Percentiles rank a stretch among this genome's conserved stretches.
phyloP scores from a whole-genome alignment of 2,113 vertebrate species.

The Ictalurus punctatus region DNA sequence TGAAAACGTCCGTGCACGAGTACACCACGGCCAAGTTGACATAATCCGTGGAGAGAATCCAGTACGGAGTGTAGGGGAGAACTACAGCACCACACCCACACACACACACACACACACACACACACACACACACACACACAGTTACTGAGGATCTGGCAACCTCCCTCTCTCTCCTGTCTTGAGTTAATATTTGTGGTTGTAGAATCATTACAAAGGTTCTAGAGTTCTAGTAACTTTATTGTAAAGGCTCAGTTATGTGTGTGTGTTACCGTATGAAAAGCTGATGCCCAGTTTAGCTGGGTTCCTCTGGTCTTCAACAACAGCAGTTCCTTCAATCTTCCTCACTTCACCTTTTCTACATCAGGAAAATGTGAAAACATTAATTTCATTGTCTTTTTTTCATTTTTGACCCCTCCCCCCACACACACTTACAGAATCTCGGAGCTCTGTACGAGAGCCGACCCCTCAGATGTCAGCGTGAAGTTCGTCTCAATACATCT shows the following conservation, averaged over 20 bases:
- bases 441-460: slow-evolving; percentile 69
- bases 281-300: slow-evolving; percentile 85
- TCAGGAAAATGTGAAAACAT: background rate
- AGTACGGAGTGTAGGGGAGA: slow-evolving; percentile 84
- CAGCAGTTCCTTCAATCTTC: slow-evolving; percentile 78
- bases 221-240: background rate
- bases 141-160: background rate
- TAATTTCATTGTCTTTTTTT: background rate
- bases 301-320: slow-evolving; percentile 75
- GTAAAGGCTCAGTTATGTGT: background rate
- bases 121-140: too few relatives aligned
- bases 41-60: slow-evolving; percentile 89
- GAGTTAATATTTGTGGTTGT: background rate
- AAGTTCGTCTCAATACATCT: slow-evolving; percentile 77
- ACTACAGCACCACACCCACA: slow-evolving; percentile 67
- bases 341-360: slow-evolving; percentile 75
- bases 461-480: slow-evolving; percentile 64
- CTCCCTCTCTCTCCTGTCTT: background rate
- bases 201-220: too few relatives aligned
- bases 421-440: slow-evolving; percentile 71
- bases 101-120: slow-evolving; percentile 19
- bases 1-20: slow-evolving; percentile 84
- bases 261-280: slow-evolving; percentile 77
- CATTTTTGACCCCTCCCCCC: background rate
- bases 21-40: slow-evolving; percentile 83